Percentiles rank a stretch among this genome's conserved stretches.
Evolutionary conservation across 2,113 vertebrate species (phyloP).

Genomic region (Mus spicilegus): DNA sequence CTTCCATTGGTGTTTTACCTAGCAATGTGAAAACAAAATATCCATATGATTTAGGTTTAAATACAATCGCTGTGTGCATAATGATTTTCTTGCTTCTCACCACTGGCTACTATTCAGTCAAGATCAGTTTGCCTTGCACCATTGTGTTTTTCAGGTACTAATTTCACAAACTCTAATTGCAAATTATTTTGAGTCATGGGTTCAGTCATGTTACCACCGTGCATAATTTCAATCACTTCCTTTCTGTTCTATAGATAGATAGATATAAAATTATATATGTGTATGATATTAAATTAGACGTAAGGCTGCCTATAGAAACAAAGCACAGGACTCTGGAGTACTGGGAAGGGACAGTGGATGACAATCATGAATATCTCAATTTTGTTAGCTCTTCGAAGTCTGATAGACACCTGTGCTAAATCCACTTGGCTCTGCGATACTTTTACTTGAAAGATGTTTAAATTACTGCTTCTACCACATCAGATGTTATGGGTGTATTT

Average conservation of each 20-base stretch:
- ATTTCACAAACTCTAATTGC: background rate
- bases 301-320: too few relatives aligned
- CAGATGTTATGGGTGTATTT: background rate
- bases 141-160: background rate
- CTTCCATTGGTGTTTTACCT: background rate
- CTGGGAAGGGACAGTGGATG: background rate
- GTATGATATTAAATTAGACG: background rate
- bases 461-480: background rate
- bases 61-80: background rate
- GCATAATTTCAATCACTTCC: background rate
- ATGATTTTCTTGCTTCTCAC: constrained; percentile 30
- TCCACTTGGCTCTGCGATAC: background rate
- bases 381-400: background rate
- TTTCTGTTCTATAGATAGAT: background rate
- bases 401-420: background rate
- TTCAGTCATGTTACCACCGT: background rate
- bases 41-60: background rate
- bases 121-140: background rate
- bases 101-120: background rate
- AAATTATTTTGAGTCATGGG: background rate
- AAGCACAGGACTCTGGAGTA: background rate
- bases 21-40: background rate
- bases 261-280: background rate
- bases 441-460: background rate
- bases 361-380: background rate